Percentiles rank a stretch among this genome's conserved stretches.
These are phyloP conservation scores for Helicoverpa assulta DNA, from an alignment of 2,888 invertebrate genomes.

Conservation along the genomic window DNA sequence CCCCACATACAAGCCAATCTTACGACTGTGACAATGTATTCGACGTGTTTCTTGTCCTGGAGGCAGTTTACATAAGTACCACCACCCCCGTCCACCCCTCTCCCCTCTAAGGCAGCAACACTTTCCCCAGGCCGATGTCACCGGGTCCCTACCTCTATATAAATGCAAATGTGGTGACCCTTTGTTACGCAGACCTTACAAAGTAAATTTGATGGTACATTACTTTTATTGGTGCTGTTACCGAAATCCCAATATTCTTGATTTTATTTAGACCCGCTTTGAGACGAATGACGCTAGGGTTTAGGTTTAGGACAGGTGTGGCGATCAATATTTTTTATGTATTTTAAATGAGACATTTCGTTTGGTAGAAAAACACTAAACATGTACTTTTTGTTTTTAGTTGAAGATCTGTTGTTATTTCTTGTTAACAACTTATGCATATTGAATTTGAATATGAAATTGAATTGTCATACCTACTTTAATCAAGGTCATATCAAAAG, in stretches of 20 bases:
- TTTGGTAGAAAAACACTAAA: no score
- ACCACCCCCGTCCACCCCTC: constrained; percentile 22
- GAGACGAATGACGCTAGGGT: constrained; percentile 20
- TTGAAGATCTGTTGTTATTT: no score
- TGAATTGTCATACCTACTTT: no score
- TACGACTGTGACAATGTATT: constrained; percentile 24
- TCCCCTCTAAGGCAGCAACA: constrained; percentile 35
- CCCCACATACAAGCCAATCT: neutral
- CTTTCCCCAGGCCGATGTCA: constrained; percentile 48
- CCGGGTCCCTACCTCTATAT: constrained; percentile 71
- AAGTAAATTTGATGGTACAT: constrained; percentile 63
- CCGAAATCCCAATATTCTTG: constrained; percentile 44
- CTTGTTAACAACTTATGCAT: no score
- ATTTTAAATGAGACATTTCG: neutral
- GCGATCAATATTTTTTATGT: neutral
- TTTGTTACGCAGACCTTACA: constrained; percentile 52
- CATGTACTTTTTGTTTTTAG: no score
- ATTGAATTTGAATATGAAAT: no score
- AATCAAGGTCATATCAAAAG: no score
- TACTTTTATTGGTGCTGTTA: constrained; percentile 55
- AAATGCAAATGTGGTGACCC: constrained; percentile 76
- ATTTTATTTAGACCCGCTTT: constrained; percentile 45
- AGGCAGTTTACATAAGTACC: constrained; percentile 45
- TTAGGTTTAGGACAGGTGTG: constrained; percentile 4
- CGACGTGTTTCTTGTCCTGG: neutral